Base-by-base conservation (phyloP, 1,140 invertebrate species). In the Notospermus geniculatus region DNA sequence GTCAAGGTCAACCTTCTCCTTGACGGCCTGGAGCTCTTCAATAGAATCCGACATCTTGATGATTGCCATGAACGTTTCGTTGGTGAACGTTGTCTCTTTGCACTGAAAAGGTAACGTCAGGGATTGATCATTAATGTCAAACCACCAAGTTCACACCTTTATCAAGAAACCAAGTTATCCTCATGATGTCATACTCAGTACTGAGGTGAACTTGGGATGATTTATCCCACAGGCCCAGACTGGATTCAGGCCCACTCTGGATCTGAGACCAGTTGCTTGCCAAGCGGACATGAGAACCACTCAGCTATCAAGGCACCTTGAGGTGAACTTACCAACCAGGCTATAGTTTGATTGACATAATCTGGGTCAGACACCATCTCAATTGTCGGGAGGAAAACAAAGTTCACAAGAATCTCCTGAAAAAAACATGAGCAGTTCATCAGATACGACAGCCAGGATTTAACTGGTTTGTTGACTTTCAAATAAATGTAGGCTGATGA, bases 331-430 rank as follows among this genome's bases (percentile, higher is more conserved):
- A 95, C 91, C 85, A 92, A 86, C 89, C 91, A 92, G 73, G 95
- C 88, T 75, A 95, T 89, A 57, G 88, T 86, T 82, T 93, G 90
- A 85, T 97, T 97, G 67, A 97, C 89, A 79, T 93, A 95, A 85
- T 96, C 92, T 60, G 95, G 93, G 83, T 97, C 92, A 29, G 91
- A 91, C 54, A 96, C 81, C 69, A 92, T 83, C 75, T 90, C 84
- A 43, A 97, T 84, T 2, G 93, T 79, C 4, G 93, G 91, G 65
- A 87, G 82, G 60, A 96, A 86, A 46, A 96, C 86, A 66, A 87
- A 85, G 71, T 90, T 88, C 23, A 90, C 87, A 69, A 95, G 84
- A 46, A 97, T 85, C 78, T 95, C 92, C 74, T 91, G 85, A 36
- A 91, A 58, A 55, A 70, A 65, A 66, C 72, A 73, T 41, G 62